Evolutionary conservation across 2,113 vertebrate genomes (phyloP), one percentile per base, ranked within the genome.

Genomic region (Gavialis gangeticus): DNA sequence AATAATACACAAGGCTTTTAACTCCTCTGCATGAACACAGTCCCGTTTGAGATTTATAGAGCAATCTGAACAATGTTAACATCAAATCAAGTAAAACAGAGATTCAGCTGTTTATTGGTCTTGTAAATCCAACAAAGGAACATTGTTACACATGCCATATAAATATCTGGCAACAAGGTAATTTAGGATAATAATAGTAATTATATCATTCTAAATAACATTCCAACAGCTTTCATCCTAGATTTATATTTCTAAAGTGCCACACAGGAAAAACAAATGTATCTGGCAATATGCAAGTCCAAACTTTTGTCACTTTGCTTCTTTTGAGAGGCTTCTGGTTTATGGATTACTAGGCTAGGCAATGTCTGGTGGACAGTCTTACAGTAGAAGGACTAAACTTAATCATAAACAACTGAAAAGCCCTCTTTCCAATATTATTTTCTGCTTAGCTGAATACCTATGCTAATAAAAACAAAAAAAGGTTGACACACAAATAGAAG

Each of bases 381-480:
- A 94, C 88, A 94, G 89, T 90, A 88, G 90, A 94, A 96, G 90
- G 82, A 89, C 57, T 77, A 76, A 96, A 92, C 84, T 93, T 89
- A 92, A 96, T 94, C 96, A 94, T 82, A 93, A 94, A 94, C 93
- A 96, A 95, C 95, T 93, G 94, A 88, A 88, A 90, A 94, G 80
- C 57, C 87, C 81, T 66, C 87, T 93, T 88, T 90, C 90, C 46
- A 17, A 82, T 79, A 46, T 93, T 89, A 96, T 96, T 96, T 96
- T 94, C 95, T 96, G 96, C 95, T 89, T 95, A 77, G 93, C 76
- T 87, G 82, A 93, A 64, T 94, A 64, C 75, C 79, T 95, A 5
- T 79, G 78, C 85, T 88, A 78, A 95, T 95, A 94, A 85, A 95
- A 91, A 91, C 82, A 87, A 82, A 76, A 89, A 96, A 94, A 93